Percentiles rank a stretch among this genome's conserved stretches.
These are phyloP conservation scores for Corythoichthys haematopterus DNA, from an alignment of 2,113 vertebrate genomes.

Conservation along the genomic window DNA sequence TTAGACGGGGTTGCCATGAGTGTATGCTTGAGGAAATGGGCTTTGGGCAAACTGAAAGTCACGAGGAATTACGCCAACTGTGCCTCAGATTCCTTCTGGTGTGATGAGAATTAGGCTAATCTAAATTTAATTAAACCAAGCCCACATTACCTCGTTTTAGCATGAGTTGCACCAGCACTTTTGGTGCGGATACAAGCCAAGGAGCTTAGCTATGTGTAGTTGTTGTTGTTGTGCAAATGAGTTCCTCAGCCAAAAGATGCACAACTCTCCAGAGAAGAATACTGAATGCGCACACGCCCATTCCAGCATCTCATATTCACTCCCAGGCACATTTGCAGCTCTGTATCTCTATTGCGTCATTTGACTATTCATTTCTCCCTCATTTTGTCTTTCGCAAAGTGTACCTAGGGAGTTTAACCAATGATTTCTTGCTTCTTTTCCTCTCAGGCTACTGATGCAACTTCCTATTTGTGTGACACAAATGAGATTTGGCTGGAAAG, in stretches of 20 bases:
- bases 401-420: slow-evolving; percentile 3
- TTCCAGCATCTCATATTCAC: slow-evolving; percentile 11
- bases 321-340: slow-evolving; percentile 13
- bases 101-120: slow-evolving; percentile 28
- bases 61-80: not conserved
- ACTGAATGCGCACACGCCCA: not conserved
- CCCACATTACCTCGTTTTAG: slow-evolving; percentile 12
- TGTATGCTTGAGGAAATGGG: slow-evolving; percentile 16
- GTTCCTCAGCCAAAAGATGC: slow-evolving; percentile 10
- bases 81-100: not conserved
- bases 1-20: slow-evolving; percentile 36
- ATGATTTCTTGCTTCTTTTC: not conserved
- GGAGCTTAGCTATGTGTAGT: slow-evolving; percentile 15
- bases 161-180: slow-evolving; percentile 14
- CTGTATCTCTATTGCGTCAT: slow-evolving; percentile 6
- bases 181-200: not conserved
- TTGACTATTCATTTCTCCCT: not conserved
- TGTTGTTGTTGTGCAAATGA: slow-evolving; percentile 19
- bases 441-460: slow-evolving; percentile 15
- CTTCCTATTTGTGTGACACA: slow-evolving; percentile 12
- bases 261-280: slow-evolving; percentile 15
- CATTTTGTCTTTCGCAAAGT: not conserved
- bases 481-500: not conserved
- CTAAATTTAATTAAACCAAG: slow-evolving; percentile 29
- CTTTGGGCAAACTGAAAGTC: slow-evolving; percentile 11